Conservation (phyloP, 2,113 vertebrate genomes). For the Mustelus asterias region DNA sequence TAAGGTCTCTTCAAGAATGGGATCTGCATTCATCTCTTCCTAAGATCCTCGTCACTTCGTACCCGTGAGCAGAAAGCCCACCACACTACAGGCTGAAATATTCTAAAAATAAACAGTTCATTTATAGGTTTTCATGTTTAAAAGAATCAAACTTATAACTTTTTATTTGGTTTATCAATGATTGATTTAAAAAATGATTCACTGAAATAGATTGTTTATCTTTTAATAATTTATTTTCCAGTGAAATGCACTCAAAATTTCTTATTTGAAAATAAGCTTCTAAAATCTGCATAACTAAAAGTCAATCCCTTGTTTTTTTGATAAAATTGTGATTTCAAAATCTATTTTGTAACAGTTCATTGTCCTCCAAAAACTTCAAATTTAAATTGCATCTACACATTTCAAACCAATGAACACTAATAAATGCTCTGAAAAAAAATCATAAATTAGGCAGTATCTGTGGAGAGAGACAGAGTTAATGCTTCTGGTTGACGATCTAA, state of each 20-base stretch:
- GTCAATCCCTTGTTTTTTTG: not conserved
- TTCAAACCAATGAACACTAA: not conserved
- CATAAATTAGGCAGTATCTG: not conserved
- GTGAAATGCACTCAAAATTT: not conserved
- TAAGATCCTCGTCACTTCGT: slow-evolving; percentile 54
- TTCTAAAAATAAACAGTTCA: slow-evolving; percentile 30
- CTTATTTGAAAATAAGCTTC: not conserved
- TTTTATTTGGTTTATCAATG: not conserved
- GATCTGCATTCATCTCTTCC: slow-evolving; percentile 73
- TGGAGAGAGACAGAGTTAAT: too few species aligned
- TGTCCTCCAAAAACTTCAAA: not conserved
- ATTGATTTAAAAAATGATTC: not conserved
- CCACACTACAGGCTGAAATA: slow-evolving; percentile 42
- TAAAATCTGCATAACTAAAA: not conserved
- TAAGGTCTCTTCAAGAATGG: slow-evolving; percentile 77
- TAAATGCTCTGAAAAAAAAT: not conserved
- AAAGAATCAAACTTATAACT: not conserved
- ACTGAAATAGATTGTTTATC: not conserved
- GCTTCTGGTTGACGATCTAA: not conserved
- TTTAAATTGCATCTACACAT: not conserved
- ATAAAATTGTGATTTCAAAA: not conserved
- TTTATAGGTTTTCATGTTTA: slow-evolving; percentile 31
- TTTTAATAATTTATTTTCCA: not conserved
- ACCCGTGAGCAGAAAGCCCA: slow-evolving; percentile 58
- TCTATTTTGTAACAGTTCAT: not conserved